phyloP scores from a whole-genome alignment of 2,797 vertebrate genomes.

The Onychomys leucogaster region DNA sequence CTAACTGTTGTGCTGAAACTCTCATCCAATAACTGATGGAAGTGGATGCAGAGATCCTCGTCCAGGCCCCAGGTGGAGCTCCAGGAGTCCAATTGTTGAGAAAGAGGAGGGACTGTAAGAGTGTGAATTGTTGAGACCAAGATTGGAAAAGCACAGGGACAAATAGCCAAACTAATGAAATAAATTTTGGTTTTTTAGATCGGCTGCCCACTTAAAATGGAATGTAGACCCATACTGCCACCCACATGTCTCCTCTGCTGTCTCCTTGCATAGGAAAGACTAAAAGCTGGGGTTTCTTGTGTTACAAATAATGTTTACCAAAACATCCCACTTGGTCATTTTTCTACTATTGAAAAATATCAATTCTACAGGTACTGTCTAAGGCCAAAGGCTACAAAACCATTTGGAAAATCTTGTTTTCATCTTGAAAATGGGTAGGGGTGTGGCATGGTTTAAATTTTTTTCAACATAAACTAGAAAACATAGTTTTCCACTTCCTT shows the following conservation, averaged over 20 bases:
- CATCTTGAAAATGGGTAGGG: constrained; percentile 42
- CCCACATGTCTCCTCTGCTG: constrained; percentile 61
- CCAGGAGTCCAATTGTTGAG: too few species aligned
- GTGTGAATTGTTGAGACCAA: too few species aligned
- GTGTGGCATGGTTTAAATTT: not conserved
- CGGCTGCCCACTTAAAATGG: constrained; percentile 47
- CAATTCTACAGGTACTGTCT: constrained; percentile 73
- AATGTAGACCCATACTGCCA: not conserved
- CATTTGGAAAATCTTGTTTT: constrained; percentile 69
- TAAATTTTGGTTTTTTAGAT: constrained; percentile 58
- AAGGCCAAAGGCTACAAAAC: constrained; percentile 56
- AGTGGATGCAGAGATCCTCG: too few species aligned
- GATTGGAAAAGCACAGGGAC: too few species aligned
- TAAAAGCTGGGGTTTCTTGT: constrained; percentile 76
- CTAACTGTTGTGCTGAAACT: too few species aligned
- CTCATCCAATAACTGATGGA: too few species aligned
- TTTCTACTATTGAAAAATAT: constrained; percentile 69
- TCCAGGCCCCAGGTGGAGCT: too few species aligned
- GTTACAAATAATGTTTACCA: constrained; percentile 75
- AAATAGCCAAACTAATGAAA: too few species aligned
- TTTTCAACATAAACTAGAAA: constrained; percentile 32
- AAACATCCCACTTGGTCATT: constrained; percentile 72
- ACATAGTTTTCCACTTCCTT: constrained; percentile 6
- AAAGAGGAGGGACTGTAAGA: too few species aligned
- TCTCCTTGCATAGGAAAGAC: constrained; percentile 60